phyloP scores from a whole-genome alignment of 2,113 vertebrate genomes.

The Pangasianodon gigas region DNA sequence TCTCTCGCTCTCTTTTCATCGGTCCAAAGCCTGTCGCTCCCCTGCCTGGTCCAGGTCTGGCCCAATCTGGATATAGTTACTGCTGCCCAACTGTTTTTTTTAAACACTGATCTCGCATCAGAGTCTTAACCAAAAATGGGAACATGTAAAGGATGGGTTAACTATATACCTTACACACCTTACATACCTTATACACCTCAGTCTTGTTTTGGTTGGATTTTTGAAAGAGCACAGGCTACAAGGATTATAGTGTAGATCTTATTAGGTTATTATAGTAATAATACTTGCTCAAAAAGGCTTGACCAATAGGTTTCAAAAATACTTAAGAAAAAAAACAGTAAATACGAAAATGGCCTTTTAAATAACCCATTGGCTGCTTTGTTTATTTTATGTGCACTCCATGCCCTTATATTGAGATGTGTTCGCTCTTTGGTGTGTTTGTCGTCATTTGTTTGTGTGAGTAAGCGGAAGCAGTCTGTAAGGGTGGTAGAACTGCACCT shows the following conservation, averaged over 20 bases:
- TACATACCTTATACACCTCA: not conserved
- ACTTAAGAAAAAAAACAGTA: not conserved
- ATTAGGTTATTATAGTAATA: not conserved
- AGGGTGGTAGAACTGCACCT: conserved; percentile 44
- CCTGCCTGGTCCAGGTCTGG: conserved; percentile 52
- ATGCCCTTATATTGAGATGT: conserved; percentile 16
- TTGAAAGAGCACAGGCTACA: not conserved
- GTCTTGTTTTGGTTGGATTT: not conserved
- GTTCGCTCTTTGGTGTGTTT: conserved; percentile 16
- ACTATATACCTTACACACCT: not conserved
- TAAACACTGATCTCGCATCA: conserved; percentile 31
- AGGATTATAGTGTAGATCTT: not conserved
- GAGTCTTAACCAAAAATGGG: not conserved
- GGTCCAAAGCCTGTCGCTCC: conserved; percentile 55
- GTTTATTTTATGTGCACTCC: not conserved
- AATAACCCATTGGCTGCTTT: not conserved
- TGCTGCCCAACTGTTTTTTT: conserved; percentile 50
- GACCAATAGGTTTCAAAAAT: not conserved
- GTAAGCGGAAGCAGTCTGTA: conserved; percentile 51
- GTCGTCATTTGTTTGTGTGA: conserved; percentile 44
- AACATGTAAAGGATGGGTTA: not conserved
- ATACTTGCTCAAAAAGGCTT: not conserved
- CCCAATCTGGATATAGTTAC: conserved; percentile 60
- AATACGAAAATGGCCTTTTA: not conserved
- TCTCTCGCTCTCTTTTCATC: conserved; percentile 38